Conservation (phyloP, 2,113 vertebrate species). For the Falcunculus frontatus region DNA sequence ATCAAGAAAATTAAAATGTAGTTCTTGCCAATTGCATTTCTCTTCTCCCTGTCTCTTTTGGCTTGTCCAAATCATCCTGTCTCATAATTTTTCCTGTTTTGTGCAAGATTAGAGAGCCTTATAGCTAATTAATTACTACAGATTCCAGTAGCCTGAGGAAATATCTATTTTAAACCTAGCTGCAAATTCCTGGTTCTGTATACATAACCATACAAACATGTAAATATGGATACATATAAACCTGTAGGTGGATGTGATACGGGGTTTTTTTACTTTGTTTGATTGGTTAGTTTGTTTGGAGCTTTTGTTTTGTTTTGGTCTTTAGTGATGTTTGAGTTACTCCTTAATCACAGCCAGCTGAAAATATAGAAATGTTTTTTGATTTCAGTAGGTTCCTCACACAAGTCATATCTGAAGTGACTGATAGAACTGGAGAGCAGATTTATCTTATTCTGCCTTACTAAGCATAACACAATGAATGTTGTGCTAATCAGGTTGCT, state of each 20-base stretch:
- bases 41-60: not conserved
- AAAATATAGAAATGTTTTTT: not conserved
- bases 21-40: not conserved
- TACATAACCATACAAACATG: not conserved
- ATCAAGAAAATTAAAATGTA: not conserved
- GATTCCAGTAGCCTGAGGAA: not conserved
- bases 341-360: not conserved
- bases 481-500: not conserved
- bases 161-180: not conserved
- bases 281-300: not conserved
- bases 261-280: not conserved
- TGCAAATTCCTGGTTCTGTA: not conserved
- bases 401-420: not conserved
- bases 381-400: not conserved
- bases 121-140: not conserved
- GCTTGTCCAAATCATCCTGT: not conserved
- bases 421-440: not conserved
- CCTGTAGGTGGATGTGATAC: not conserved
- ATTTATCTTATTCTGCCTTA: not conserved
- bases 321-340: not conserved
- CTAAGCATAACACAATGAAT: not conserved
- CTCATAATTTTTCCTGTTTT: not conserved
- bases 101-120: not conserved
- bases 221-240: not conserved
- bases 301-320: not conserved